Percentiles rank a stretch among this genome's conserved stretches.
These are phyloP conservation scores for Fulmarus glacialis DNA, from an alignment of 2,113 vertebrate genomes.

Conservation along the genomic window DNA sequence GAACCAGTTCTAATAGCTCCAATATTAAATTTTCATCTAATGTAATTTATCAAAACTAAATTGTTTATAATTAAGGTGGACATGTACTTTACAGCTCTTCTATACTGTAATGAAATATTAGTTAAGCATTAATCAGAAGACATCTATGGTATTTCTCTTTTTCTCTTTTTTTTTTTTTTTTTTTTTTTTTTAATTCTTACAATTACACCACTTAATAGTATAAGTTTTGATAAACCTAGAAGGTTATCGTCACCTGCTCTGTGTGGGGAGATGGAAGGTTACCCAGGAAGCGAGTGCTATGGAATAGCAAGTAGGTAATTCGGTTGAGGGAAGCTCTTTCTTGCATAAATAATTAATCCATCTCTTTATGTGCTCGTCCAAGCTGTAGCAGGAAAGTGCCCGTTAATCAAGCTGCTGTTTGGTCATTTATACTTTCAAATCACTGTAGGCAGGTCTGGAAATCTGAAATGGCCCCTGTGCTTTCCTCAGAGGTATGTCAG, in stretches of 20 bases:
- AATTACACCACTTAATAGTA: background rate
- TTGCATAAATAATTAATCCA: background rate
- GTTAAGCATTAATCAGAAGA: background rate
- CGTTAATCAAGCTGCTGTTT: background rate
- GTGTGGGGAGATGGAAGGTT: background rate
- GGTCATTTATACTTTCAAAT: background rate
- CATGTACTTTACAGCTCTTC: conserved; percentile 25
- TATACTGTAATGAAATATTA: background rate
- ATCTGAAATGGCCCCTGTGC: background rate
- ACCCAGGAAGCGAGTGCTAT: background rate
- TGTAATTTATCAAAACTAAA: conserved; percentile 28
- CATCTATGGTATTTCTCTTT: background rate
- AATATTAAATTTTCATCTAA: conserved; percentile 42
- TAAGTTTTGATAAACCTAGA: background rate
- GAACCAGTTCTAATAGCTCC: conserved; percentile 18
- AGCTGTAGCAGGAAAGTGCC: background rate
- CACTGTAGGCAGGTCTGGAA: background rate
- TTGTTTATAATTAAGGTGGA: conserved; percentile 47
- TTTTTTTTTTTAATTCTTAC: background rate
- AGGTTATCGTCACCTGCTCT: background rate
- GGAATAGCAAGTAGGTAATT: background rate
- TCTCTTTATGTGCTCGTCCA: background rate
- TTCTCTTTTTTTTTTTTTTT: too few species aligned
- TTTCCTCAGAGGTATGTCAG: background rate
- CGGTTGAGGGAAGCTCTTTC: background rate